Base-by-base conservation (phyloP, 2,797 vertebrate genomes). In the Hybognathus amarus region DNA sequence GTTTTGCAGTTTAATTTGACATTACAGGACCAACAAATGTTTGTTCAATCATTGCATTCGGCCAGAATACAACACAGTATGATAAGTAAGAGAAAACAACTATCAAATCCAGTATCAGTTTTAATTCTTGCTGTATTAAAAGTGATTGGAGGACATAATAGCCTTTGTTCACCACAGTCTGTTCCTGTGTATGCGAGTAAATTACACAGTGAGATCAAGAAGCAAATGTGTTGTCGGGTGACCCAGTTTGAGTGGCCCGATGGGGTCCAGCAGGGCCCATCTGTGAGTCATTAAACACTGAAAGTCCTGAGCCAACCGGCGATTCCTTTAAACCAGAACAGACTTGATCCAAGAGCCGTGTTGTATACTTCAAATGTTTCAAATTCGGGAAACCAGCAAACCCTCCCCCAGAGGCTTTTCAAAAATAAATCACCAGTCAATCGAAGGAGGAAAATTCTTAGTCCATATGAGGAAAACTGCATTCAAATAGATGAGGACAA, bases 361-460 rank as follows among this genome's bases (percentile, higher is more conserved):
- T 90, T 80, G 80, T 90, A 93, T 92, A 93, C 92, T 94, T 94
- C 91, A 94, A 93, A 94, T 94, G 91, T 91, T 94, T 94, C 88
- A 91, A 90, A 93, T 93, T 93, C 89, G 91, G 86, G 88, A 90
- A 92, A 94, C 90, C 85, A 90, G 79, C 90, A 89, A 91, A 87
- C 90, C 91, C 89, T 90, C 91, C 91, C 92, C 91, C 64, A 66
- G 85, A 92, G 91, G 90, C 83, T 87, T 91, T 92, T 85, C 78
- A 85, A 91, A 93, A 92, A 93, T 91, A 93, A 94, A 94, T 93
- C 91, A 89, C 88, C 83, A 90, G 90, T 90, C 88, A 91, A 88
- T 91, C 87, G 91, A 92, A 87, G 24, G 89, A 89, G 90, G 83
- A 90, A 88, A 87, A 78, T 87, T 87, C 89, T 91, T 91, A 87